Evolutionary conservation across 1,140 invertebrate species (phyloP), one percentile per base, ranked within the genome.

Genomic region (Pantala flavescens): DNA sequence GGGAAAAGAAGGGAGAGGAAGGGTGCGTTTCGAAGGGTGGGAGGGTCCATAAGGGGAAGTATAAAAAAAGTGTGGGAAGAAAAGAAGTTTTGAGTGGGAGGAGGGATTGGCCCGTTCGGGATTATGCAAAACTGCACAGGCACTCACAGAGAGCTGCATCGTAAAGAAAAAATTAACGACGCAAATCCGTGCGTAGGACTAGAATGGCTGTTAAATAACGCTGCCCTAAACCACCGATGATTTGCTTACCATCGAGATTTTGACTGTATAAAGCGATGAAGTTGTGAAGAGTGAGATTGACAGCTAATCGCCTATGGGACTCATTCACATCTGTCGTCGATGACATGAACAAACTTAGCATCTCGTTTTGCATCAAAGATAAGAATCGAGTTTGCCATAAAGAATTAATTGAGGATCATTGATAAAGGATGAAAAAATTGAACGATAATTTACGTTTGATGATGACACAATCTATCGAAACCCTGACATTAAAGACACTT

Each of bases 1-100:
- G 70, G 42, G 72, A 43, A 72, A 74, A 63, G 14, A 55, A 43
- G 70, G 23, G 70, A 71, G 74, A 74, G 73, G 36, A 55, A n/a
- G n/a, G 23, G n/a, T 23, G 73, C n/a, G 73, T 55, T 43, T n/a
- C 42, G 23, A 7, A 74, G 42, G 43, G 63, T 21, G 71, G 70
- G 24, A 23, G 28, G 24, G 70, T 16, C 5, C 49, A 63, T 21
- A 21, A 21, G 49, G 49, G 49, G 28, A 36, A 36, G 28, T 5
- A 36, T 36, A 36, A 36, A 36, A n/a, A 63, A 21, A 21, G 49
- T 19, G 49, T 21, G 49, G 49, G 49, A 36, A 63, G 49, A 63
- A 12, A 21, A 63, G 49, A 21, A 21, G 49, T 63, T 24, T 23
- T 14, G 63, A 14, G 21, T 49, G 70, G 71, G n/a, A 36, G 23